These are phyloP conservation scores for Myoxocephalus aenaeus DNA, from an alignment of 2,797 vertebrate genomes.

Conservation along the genomic window DNA sequence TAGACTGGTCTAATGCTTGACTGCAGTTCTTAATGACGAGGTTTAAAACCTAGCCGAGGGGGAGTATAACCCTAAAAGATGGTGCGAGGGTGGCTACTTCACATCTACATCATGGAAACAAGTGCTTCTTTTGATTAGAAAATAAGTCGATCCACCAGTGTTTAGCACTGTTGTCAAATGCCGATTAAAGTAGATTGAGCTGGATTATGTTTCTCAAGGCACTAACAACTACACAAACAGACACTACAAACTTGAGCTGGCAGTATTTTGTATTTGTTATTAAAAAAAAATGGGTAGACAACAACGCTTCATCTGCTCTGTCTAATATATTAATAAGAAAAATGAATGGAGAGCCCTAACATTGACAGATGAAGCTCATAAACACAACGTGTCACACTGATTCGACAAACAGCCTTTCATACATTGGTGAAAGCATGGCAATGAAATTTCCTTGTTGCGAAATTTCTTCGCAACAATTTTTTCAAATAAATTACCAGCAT, in stretches of 20 bases:
- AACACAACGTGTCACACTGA: slow-evolving; percentile 4
- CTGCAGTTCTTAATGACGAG: background rate
- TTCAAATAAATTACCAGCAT: background rate
- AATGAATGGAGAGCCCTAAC: slow-evolving; percentile 15
- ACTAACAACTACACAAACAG: slow-evolving; percentile 16
- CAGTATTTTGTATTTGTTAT: slow-evolving; percentile 21
- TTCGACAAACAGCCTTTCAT: background rate
- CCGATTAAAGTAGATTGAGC: slow-evolving; percentile 20
- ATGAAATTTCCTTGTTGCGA: background rate
- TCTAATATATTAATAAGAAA: slow-evolving; percentile 8
- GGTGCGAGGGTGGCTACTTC: too few species aligned
- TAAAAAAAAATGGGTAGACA: slow-evolving; percentile 12
- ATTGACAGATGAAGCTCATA: slow-evolving; percentile 7
- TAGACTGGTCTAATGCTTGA: background rate
- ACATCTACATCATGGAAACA: background rate
- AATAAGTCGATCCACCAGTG: background rate
- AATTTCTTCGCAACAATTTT: too few species aligned
- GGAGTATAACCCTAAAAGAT: background rate
- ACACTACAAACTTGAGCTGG: slow-evolving; percentile 7
- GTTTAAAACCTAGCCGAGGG: background rate
- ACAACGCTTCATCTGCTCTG: slow-evolving; percentile 25
- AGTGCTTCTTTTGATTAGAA: background rate
- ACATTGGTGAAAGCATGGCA: background rate
- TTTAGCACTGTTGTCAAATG: slow-evolving; percentile 2
- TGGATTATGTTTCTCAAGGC: slow-evolving; percentile 21